Conservation (phyloP, 2,888 invertebrate species). For the Ramazzottius varieornatus region DNA sequence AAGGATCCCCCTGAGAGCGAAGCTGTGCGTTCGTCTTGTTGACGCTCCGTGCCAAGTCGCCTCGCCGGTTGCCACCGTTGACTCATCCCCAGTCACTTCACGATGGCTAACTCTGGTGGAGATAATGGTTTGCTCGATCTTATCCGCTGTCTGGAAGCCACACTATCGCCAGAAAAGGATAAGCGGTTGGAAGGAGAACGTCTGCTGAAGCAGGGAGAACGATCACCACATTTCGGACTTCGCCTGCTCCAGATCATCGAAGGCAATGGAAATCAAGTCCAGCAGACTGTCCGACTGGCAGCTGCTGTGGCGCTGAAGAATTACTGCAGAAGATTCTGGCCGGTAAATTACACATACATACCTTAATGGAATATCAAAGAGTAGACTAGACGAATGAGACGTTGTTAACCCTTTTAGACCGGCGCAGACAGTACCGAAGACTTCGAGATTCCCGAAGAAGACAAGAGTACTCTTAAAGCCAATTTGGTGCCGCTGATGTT, state of each 20-base stretch:
- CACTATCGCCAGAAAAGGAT: neutral
- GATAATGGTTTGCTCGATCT: too few species aligned
- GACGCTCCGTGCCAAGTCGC: too few species aligned
- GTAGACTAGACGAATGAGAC: neutral
- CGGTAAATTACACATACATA: constrained; percentile 11
- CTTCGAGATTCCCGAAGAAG: neutral
- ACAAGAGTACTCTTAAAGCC: neutral
- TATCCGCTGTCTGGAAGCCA: too few species aligned
- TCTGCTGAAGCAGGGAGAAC: neutral
- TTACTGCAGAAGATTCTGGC: constrained; percentile 81
- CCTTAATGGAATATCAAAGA: neutral
- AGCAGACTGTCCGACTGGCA: constrained; percentile 29
- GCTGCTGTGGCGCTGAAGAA: constrained; percentile 89
- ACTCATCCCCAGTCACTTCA: too few species aligned
- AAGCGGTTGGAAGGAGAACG: neutral
- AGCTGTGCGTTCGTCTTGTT: too few species aligned
- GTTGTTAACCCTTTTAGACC: too few species aligned
- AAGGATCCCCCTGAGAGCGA: too few species aligned
- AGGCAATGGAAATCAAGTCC: neutral
- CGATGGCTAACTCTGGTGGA: too few species aligned
- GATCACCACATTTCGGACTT: neutral
- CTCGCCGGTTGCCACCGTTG: too few species aligned
- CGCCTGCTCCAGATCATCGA: neutral
- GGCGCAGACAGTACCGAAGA: neutral
- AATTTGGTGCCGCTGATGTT: neutral